phyloP scores from a whole-genome alignment of 2,888 invertebrate genomes.

The Scaptomyza parva region DNA sequence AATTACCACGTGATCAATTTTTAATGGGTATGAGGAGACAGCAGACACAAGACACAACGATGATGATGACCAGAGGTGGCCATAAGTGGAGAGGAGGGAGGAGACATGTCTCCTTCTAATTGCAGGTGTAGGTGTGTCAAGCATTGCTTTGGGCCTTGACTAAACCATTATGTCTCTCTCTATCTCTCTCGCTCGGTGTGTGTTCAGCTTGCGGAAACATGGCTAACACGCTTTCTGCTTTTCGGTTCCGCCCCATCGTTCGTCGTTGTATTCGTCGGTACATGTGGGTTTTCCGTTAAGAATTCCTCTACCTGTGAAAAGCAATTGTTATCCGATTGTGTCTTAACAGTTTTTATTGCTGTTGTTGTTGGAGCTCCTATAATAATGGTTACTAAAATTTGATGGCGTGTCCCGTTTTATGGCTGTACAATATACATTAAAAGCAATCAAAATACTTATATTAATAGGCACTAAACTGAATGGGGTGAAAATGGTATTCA shows the following conservation, averaged over 20 bases:
- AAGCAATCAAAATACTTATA: too few species aligned
- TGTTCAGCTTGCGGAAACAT: constrained; percentile 53
- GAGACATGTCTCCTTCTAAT: constrained; percentile 5
- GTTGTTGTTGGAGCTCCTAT: too few species aligned
- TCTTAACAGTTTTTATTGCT: neutral
- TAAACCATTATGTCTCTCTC: neutral
- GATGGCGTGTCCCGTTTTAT: too few species aligned
- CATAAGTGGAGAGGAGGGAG: neutral
- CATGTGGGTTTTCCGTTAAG: constrained; percentile 68
- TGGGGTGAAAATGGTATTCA: too few species aligned
- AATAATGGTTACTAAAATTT: constrained; percentile 1
- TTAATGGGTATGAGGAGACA: constrained; percentile 46
- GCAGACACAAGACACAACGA: neutral
- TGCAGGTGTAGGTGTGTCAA: constrained; percentile 17
- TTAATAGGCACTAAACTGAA: too few species aligned
- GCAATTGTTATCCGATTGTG: constrained; percentile 42
- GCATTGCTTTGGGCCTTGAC: constrained; percentile 13
- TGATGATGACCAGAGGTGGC: constrained; percentile 30
- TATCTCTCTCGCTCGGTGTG: constrained; percentile 9
- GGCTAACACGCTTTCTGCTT: constrained; percentile 18
- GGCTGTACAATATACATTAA: too few species aligned
- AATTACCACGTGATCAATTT: constrained; percentile 68
- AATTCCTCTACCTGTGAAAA: constrained; percentile 43
- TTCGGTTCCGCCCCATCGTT: constrained; percentile 30
- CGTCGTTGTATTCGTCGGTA: constrained; percentile 26